Evolutionary conservation across 2,113 vertebrate species (phyloP).

Genomic region (Pluvianellus socialis): DNA sequence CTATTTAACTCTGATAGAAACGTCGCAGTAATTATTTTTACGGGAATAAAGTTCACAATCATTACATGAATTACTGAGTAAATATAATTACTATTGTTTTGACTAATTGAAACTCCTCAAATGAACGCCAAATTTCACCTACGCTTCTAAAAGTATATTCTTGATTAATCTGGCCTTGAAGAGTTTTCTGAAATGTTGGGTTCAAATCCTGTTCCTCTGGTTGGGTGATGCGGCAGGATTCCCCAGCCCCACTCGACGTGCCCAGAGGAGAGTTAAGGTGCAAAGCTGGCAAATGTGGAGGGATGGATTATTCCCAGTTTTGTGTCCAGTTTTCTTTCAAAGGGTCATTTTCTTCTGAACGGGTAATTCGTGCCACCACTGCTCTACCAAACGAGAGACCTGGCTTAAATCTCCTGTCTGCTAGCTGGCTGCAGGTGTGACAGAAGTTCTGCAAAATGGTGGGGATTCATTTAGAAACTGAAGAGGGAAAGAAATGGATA

Average conservation of each 20-base stretch:
- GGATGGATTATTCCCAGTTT: constrained; percentile 17
- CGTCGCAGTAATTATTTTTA: background rate
- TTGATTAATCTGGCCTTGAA: background rate
- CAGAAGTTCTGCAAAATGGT: background rate
- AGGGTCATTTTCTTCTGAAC: constrained; percentile 14
- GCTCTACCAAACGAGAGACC: background rate
- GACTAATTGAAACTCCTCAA: background rate
- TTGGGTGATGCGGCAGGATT: background rate
- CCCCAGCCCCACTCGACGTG: background rate
- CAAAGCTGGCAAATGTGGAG: background rate
- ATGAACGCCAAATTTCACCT: background rate
- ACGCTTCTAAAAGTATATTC: background rate
- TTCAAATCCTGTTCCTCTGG: background rate
- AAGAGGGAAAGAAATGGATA: background rate
- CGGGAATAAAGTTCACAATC: background rate
- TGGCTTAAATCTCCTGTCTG: background rate
- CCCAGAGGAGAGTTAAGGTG: background rate
- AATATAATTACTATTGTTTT: background rate
- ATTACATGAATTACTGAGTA: background rate
- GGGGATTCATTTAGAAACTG: background rate
- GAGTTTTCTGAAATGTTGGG: too few species aligned
- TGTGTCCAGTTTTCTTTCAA: constrained; percentile 20
- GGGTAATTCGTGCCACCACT: background rate
- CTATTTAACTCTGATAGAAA: background rate
- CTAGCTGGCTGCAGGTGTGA: background rate